These are phyloP conservation scores for Catamblyrhynchus diadema DNA, from an alignment of 2,797 vertebrate species.

Conservation along the genomic window DNA sequence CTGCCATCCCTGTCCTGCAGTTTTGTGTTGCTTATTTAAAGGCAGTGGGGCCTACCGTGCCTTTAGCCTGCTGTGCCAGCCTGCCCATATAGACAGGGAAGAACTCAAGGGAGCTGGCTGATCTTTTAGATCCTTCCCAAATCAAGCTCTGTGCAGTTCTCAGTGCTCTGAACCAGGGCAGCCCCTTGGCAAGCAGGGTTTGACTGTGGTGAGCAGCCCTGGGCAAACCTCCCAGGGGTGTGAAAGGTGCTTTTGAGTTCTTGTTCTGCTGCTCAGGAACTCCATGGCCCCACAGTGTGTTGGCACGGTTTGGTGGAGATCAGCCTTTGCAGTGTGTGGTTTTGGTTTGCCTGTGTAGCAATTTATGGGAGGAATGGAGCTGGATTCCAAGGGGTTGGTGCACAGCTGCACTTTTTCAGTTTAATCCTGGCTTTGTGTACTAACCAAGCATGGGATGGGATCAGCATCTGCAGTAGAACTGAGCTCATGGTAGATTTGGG, in stretches of 20 bases:
- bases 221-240: neutral
- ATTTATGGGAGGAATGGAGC: rapidly evolving
- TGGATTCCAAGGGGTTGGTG: neutral
- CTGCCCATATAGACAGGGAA: neutral
- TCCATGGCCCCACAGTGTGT: too few relatives aligned
- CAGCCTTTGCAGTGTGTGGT: rapidly evolving
- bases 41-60: neutral
- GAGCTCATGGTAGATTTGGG: neutral
- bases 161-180: neutral
- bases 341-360: neutral
- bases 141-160: neutral
- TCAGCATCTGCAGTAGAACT: neutral
- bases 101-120: rapidly evolving
- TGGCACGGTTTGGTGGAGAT: neutral
- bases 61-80: neutral
- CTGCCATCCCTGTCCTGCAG: neutral
- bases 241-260: neutral
- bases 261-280: neutral
- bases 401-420: neutral
- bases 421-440: neutral
- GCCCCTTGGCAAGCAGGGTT: too few relatives aligned
- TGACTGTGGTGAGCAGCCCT: neutral
- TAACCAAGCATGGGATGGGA: too few relatives aligned
- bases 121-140: neutral
- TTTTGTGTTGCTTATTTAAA: neutral